These are phyloP conservation scores for Catocala sponsa DNA, from an alignment of 2,888 invertebrate genomes.

Conservation along the genomic window DNA sequence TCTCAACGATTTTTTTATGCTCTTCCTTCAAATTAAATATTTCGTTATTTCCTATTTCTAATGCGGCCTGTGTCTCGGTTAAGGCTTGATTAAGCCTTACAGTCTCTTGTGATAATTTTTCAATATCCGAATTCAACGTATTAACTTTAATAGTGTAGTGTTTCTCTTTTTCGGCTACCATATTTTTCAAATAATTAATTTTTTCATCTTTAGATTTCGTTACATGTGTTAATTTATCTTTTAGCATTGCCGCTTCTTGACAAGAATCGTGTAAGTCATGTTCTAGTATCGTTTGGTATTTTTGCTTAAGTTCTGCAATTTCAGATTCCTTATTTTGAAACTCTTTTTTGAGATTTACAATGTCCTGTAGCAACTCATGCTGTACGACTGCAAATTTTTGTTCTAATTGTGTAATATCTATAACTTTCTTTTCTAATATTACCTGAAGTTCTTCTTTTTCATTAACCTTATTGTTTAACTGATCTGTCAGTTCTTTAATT, in stretches of 20 bases:
- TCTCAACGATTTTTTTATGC: constrained; percentile 62
- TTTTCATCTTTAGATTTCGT: constrained; percentile 69
- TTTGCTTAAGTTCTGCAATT: constrained; percentile 48
- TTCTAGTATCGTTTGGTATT: constrained; percentile 21
- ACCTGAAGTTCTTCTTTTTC: constrained; percentile 45
- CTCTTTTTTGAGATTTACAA: constrained; percentile 53
- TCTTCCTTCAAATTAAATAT: constrained; percentile 67
- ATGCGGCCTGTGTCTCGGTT: constrained; percentile 70
- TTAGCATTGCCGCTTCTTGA: constrained; percentile 68
- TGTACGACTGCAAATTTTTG: constrained; percentile 54
- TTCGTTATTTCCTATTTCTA: constrained; percentile 76
- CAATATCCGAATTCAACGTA: constrained; percentile 73
- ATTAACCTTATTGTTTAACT: constrained; percentile 43
- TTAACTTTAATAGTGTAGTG: constrained; percentile 57
- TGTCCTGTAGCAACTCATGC: constrained; percentile 51
- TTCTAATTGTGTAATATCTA: constrained; percentile 49
- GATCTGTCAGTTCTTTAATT: constrained; percentile 42
- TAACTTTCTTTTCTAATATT: constrained; percentile 49
- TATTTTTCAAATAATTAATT: constrained; percentile 65
- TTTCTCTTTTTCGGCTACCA: constrained; percentile 70
- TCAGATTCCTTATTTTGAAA: constrained; percentile 54
- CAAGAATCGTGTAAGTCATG: constrained; percentile 54
- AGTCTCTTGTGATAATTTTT: constrained; percentile 66
- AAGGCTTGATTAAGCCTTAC: constrained; percentile 69
- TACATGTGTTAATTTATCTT: constrained; percentile 78